Percentiles rank a stretch among this genome's conserved stretches.
Conservation (phyloP, 2,888 invertebrate species). For the Oscheius sp. region DNA sequence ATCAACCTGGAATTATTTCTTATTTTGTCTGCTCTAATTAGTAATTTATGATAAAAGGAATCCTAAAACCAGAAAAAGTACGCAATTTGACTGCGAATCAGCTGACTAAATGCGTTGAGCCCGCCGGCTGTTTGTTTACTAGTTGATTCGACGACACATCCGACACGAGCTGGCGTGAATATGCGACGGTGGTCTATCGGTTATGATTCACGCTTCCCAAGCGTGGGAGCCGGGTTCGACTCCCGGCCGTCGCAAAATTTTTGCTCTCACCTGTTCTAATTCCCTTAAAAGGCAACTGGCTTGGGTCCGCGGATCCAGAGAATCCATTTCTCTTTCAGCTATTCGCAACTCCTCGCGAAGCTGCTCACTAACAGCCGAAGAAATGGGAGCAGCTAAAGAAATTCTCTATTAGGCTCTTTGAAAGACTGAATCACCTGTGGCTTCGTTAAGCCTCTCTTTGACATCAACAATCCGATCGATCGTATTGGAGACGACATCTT, state of each 20-base stretch:
- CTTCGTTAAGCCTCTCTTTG: slow-evolving; percentile 61
- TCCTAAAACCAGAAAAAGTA: no score
- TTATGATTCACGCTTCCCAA: slow-evolving; percentile 68
- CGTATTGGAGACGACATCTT: slow-evolving; percentile 60
- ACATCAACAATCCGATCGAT: slow-evolving; percentile 65
- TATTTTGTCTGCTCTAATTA: neutral
- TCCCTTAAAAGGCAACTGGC: slow-evolving; percentile 62
- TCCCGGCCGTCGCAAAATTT: slow-evolving; percentile 60
- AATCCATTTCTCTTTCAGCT: slow-evolving; percentile 60
- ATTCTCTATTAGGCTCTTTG: neutral
- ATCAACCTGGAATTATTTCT: slow-evolving; percentile 21
- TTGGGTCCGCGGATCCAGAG: slow-evolving; percentile 63
- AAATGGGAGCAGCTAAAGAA: slow-evolving; percentile 33
- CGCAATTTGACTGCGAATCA: no score
- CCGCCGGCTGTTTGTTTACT: no score
- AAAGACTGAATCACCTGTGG: slow-evolving; percentile 30
- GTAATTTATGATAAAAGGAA: no score
- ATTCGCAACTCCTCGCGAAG: slow-evolving; percentile 60
- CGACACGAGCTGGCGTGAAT: neutral
- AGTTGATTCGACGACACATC: no score
- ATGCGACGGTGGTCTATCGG: slow-evolving; percentile 64
- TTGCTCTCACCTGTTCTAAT: slow-evolving; percentile 51
- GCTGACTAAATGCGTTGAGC: no score
- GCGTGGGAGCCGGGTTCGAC: slow-evolving; percentile 66
- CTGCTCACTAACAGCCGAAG: slow-evolving; percentile 50